phyloP scores from a whole-genome alignment of 2,113 vertebrate genomes.

The Diphyllodes magnificus region DNA sequence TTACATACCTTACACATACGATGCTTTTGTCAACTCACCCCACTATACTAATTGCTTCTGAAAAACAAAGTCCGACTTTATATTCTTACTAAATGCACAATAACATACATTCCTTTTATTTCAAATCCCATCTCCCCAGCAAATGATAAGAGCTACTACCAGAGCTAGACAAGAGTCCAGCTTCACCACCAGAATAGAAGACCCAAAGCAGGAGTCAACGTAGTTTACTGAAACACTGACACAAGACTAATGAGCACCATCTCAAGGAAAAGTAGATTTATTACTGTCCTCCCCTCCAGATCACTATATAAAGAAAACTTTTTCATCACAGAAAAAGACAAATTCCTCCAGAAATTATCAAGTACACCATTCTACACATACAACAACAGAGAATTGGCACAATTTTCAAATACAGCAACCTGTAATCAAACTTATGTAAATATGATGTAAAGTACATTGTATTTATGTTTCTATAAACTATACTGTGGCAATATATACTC shows the following conservation, averaged over 20 bases:
- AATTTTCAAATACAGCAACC: neutral
- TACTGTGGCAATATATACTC: neutral
- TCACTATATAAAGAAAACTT: neutral
- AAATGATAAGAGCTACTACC: neutral
- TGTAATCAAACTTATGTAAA: neutral
- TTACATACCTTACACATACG: neutral
- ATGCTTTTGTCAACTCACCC: neutral
- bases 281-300: neutral
- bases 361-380: neutral
- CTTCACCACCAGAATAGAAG: neutral
- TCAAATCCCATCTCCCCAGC: neutral
- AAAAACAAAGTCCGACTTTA: neutral
- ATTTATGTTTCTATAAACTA: neutral
- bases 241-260: neutral
- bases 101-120: neutral
- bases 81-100: neutral
- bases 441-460: neutral
- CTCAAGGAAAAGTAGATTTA: neutral
- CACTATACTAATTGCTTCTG: neutral
- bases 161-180: neutral
- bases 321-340: neutral
- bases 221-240: neutral
- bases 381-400: neutral
- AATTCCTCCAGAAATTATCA: neutral
- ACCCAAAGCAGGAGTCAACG: neutral